phyloP scores from a whole-genome alignment of 2,888 invertebrate species.

The Eupithecia insigniata region DNA sequence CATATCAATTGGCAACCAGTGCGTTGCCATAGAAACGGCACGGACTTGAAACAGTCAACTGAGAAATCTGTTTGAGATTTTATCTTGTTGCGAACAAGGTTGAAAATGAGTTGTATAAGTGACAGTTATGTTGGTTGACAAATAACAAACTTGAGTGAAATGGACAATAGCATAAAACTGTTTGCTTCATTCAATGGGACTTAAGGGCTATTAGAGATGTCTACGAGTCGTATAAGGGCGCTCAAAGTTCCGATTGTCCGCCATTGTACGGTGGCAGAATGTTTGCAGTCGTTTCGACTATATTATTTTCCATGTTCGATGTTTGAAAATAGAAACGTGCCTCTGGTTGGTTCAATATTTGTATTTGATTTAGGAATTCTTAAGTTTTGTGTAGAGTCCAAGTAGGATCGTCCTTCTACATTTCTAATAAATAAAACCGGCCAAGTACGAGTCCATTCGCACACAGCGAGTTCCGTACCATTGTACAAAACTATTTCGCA shows the following conservation, averaged over 20 bases:
- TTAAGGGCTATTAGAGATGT: slow-evolving; percentile 80
- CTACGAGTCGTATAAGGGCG: slow-evolving; percentile 67
- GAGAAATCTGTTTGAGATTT: slow-evolving; percentile 36
- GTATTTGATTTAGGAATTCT: background rate
- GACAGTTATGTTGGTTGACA: slow-evolving; percentile 51
- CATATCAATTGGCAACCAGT: slow-evolving; percentile 56
- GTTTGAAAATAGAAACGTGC: slow-evolving; percentile 17
- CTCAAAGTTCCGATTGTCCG: slow-evolving; percentile 52
- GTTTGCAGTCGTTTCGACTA: slow-evolving; percentile 45
- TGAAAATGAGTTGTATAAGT: slow-evolving; percentile 42
- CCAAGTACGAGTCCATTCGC: no score
- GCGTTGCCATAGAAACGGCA: slow-evolving; percentile 74
- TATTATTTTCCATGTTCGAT: slow-evolving; percentile 24
- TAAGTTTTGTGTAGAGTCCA: background rate
- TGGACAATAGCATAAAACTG: slow-evolving; percentile 79
- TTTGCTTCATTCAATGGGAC: slow-evolving; percentile 75
- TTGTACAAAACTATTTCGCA: no score
- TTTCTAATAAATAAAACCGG: background rate
- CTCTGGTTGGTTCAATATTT: slow-evolving; percentile 7
- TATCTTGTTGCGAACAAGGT: slow-evolving; percentile 33
- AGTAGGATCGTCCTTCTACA: background rate
- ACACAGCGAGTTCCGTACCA: no score
- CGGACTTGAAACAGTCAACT: slow-evolving; percentile 56
- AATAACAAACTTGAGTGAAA: slow-evolving; percentile 70
- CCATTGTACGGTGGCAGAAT: slow-evolving; percentile 48